A percentile compares a stretch with the other conserved stretches of the same genome.
Conservation (phyloP, 2,113 vertebrate species). For the Mionectes macconnelli region DNA sequence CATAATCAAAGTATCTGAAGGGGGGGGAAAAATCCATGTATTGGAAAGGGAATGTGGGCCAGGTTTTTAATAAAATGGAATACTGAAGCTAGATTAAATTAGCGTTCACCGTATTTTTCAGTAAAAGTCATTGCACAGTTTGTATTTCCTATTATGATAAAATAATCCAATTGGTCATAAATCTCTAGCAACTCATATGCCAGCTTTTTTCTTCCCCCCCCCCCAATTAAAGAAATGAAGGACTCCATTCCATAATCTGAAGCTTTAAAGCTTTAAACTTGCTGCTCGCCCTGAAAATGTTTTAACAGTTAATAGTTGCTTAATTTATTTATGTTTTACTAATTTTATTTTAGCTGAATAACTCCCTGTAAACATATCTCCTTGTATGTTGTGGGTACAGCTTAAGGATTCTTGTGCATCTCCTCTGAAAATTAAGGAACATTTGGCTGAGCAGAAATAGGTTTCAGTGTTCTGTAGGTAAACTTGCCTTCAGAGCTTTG, state of each 20-base stretch:
- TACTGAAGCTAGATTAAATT: not conserved
- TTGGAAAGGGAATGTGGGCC: not conserved
- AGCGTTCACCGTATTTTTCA: not conserved
- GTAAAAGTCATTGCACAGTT: not conserved
- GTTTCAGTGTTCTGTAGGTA: not conserved
- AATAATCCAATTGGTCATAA: not conserved
- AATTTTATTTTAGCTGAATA: not conserved
- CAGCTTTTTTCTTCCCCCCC: accelerated
- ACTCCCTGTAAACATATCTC: not conserved
- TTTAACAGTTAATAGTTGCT: not conserved
- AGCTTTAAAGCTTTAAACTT: not conserved
- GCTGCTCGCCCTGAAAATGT: not conserved
- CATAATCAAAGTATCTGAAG: not conserved
- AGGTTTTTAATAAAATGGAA: not conserved
- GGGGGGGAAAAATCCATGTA: not conserved
- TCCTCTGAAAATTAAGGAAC: not conserved
- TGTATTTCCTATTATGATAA: not conserved
- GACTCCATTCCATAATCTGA: not conserved
- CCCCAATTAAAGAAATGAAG: not conserved
- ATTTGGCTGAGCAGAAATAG: not conserved
- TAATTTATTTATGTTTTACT: not conserved
- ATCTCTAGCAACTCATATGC: not conserved
- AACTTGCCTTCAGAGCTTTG: not conserved
- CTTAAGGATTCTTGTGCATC: not conserved
- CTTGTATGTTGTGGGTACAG: not conserved